Conservation (phyloP, 2,888 invertebrate species). For the Hipparchia semele region DNA sequence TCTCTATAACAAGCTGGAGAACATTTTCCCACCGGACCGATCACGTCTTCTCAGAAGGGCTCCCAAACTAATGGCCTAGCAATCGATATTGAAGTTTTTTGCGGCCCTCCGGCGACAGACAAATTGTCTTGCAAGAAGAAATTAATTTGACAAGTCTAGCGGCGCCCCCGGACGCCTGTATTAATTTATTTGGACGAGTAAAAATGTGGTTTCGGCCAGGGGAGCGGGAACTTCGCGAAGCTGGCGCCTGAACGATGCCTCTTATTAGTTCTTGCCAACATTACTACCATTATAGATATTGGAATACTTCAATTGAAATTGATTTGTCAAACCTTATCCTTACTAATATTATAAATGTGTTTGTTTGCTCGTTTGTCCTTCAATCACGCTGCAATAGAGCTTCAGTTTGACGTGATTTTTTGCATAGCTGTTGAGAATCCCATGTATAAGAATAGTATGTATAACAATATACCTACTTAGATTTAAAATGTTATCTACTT, state of each 20-base stretch:
- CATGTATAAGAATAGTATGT: too few species aligned
- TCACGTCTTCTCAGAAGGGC: conserved; percentile 41
- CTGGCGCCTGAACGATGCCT: conserved; percentile 28
- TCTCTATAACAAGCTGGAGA: conserved; percentile 21
- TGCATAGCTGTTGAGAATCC: too few species aligned
- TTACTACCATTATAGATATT: not conserved
- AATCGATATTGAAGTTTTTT: conserved; percentile 77
- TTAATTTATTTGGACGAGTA: conserved; percentile 81
- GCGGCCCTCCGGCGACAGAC: conserved; percentile 68
- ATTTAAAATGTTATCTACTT: too few species aligned
- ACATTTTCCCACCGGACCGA: conserved; percentile 30
- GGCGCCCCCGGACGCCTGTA: conserved; percentile 74
- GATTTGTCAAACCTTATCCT: too few species aligned
- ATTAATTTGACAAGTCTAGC: conserved; percentile 81
- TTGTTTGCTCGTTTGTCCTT: too few species aligned
- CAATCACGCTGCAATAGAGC: too few species aligned
- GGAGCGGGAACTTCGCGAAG: conserved; percentile 34
- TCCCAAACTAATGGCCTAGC: conserved; percentile 66
- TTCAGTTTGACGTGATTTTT: too few species aligned
- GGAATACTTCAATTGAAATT: too few species aligned
- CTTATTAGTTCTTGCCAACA: conserved; percentile 27
- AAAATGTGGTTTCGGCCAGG: conserved; percentile 69
- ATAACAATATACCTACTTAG: too few species aligned
- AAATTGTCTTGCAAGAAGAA: conserved; percentile 81
- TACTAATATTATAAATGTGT: too few species aligned